phyloP scores from a whole-genome alignment of 2,888 invertebrate species.

The Heterodera filipjevi region DNA sequence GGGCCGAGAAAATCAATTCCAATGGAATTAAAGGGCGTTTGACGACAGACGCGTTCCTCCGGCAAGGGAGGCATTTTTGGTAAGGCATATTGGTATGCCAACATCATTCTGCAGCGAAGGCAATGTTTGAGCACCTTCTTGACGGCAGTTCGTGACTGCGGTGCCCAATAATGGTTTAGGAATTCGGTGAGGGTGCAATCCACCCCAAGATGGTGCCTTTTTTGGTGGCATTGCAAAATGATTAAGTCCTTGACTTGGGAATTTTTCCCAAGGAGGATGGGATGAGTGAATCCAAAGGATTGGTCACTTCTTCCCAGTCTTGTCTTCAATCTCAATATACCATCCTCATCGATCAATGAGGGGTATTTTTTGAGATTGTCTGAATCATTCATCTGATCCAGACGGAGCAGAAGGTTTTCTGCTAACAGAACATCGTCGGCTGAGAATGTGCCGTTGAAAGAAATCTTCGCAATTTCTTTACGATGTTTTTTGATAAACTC shows the following conservation, averaged over 20 bases:
- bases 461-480: neutral
- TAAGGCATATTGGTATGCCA: conserved; percentile 16
- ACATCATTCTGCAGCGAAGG: conserved; percentile 16
- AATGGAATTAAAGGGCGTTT: conserved; percentile 36
- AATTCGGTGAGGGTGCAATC: conserved; percentile 23
- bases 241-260: neutral
- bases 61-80: conserved; percentile 33
- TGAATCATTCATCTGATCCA: neutral
- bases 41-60: conserved; percentile 27
- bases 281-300: neutral
- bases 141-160: neutral
- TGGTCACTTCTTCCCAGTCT: neutral
- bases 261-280: neutral
- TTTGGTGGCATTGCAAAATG: conserved; percentile 6
- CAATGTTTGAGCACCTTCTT: neutral
- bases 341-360: neutral
- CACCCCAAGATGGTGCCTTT: conserved; percentile 22
- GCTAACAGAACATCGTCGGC: neutral
- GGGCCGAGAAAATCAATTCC: conserved; percentile 44
- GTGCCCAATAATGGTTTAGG: neutral
- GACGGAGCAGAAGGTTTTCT: neutral
- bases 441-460: neutral
- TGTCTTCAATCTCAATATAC: neutral
- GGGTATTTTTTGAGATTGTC: neutral
- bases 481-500: neutral